A percentile compares a stretch with the other conserved stretches of the same genome.
Evolutionary conservation across 1,140 invertebrate genomes (phyloP).

Genomic region (Cydia splendana): DNA sequence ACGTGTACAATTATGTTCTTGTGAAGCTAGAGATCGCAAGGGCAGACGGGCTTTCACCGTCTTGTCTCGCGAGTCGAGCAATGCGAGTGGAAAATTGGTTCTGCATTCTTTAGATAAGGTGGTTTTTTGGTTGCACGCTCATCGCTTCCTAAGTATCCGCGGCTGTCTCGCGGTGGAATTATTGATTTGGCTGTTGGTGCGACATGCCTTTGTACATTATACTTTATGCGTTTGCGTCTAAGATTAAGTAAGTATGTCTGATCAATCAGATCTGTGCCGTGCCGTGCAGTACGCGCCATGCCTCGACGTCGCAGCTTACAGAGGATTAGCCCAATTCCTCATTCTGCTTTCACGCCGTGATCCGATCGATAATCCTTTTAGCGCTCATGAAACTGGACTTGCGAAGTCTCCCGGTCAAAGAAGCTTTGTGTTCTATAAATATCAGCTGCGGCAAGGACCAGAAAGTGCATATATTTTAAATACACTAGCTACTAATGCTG

Average conservation of each 20-base stretch:
- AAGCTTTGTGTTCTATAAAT: conserved; percentile 48
- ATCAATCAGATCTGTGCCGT: conserved; percentile 38
- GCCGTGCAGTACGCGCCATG: conserved; percentile 38
- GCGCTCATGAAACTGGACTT: conserved; percentile 44
- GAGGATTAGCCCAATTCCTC: conserved; percentile 51
- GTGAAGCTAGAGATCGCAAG: conserved; percentile 72
- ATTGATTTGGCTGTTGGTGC: conserved; percentile 63
- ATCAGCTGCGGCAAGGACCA: conserved; percentile 40
- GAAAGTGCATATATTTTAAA: conserved; percentile 44
- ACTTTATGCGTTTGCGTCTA: conserved; percentile 39
- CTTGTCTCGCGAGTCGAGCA: conserved; percentile 50
- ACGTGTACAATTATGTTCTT: conserved; percentile 68
- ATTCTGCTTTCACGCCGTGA: conserved; percentile 42
- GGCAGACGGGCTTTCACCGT: conserved; percentile 73
- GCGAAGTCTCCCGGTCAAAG: conserved; percentile 46
- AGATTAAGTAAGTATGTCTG: conserved; percentile 38
- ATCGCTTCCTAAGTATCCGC: conserved; percentile 60
- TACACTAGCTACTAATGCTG: conserved; percentile 36
- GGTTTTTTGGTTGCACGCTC: conserved; percentile 47
- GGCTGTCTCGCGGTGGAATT: conserved; percentile 54
- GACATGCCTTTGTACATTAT: conserved; percentile 46
- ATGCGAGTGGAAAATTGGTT: conserved; percentile 54
- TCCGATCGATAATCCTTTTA: conserved; percentile 47
- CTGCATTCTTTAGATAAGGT: conserved; percentile 53
- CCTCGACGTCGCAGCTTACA: conserved; percentile 37